These are phyloP conservation scores for Agelastica alni DNA, from an alignment of 2,888 invertebrate species.

Conservation along the genomic window DNA sequence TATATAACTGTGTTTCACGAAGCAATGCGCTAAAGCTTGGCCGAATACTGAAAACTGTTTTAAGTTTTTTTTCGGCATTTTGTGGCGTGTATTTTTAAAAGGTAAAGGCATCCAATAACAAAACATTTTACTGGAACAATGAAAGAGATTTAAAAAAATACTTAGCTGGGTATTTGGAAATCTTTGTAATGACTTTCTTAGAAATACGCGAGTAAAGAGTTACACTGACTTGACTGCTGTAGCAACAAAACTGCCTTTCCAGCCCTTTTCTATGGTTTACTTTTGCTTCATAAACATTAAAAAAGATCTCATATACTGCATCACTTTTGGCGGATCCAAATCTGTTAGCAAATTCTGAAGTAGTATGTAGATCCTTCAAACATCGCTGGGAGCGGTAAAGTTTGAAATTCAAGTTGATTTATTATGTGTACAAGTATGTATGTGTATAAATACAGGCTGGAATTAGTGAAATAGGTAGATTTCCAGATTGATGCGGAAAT, in stretches of 20 bases:
- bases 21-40: too few species aligned
- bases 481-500: constrained; percentile 20
- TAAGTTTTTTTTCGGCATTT: too few species aligned
- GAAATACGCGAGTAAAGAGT: not conserved
- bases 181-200: not conserved
- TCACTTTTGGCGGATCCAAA: not conserved
- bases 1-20: too few species aligned
- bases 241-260: not conserved
- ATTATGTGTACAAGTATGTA: too few species aligned
- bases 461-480: constrained; percentile 14
- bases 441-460: not conserved
- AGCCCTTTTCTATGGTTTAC: not conserved
- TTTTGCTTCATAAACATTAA: too few species aligned
- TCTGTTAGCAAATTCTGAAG: not conserved
- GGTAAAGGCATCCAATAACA: too few species aligned
- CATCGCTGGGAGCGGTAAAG: constrained; percentile 2
- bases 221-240: not conserved
- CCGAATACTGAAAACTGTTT: too few species aligned
- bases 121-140: too few species aligned
- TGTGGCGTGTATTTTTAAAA: too few species aligned
- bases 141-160: not conserved
- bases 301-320: too few species aligned
- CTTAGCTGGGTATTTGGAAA: not conserved
- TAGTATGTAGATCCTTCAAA: not conserved
- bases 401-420: constrained; percentile 12